Conservation (phyloP, 2,113 vertebrate genomes). For the Calypte anna region DNA sequence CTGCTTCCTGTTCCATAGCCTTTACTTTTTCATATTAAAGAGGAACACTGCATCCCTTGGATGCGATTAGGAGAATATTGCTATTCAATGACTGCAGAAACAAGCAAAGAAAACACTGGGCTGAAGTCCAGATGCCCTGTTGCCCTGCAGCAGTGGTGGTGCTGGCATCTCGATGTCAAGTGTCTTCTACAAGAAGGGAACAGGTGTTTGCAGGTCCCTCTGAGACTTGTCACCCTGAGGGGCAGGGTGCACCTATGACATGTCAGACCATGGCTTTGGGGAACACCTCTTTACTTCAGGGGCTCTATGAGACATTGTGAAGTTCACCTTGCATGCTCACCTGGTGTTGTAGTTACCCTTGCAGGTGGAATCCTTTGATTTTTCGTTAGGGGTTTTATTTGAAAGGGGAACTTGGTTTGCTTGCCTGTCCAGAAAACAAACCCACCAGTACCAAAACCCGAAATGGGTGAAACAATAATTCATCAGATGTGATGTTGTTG, state of each 20-base stretch:
- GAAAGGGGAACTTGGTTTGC: background rate
- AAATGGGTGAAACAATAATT: background rate
- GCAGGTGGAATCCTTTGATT: background rate
- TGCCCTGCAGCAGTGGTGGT: rapidly evolving
- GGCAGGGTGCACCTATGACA: background rate
- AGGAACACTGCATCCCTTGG: background rate
- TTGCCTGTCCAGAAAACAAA: background rate
- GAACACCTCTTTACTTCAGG: background rate
- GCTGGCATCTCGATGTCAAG: background rate
- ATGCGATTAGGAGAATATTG: rapidly evolving
- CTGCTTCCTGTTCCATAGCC: background rate
- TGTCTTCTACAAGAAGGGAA: background rate
- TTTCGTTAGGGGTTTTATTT: background rate
- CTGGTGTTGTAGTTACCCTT: background rate
- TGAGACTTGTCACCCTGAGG: rapidly evolving
- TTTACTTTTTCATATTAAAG: background rate
- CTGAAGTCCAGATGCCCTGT: background rate
- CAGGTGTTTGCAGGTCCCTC: rapidly evolving
- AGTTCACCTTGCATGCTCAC: background rate
- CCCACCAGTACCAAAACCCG: background rate
- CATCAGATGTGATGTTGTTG: rapidly evolving
- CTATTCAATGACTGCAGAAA: background rate
- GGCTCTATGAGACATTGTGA: background rate
- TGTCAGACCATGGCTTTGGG: background rate
- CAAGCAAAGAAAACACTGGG: background rate